phyloP scores from a whole-genome alignment of 2,888 invertebrate genomes.

The Sphinx pinastri region DNA sequence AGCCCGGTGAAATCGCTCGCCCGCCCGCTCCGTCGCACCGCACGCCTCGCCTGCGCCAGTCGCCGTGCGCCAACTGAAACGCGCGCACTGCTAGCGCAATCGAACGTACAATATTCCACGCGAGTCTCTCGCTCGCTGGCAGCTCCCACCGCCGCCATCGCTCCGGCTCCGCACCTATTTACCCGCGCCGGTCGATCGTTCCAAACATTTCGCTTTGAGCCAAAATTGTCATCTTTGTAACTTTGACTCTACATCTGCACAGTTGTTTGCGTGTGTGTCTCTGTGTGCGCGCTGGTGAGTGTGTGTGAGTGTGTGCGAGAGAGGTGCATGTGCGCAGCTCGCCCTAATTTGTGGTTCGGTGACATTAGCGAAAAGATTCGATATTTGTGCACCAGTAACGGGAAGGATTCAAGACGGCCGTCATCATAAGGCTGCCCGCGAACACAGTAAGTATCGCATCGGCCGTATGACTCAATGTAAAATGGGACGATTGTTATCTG shows the following conservation, averaged over 20 bases:
- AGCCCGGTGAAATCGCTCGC: constrained; percentile 83
- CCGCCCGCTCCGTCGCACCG: constrained; percentile 80
- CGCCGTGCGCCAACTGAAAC: constrained; percentile 83
- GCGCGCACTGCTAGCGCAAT: constrained; percentile 82
- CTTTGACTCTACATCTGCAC: constrained; percentile 44
- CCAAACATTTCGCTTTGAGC: constrained; percentile 49
- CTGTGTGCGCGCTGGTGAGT: constrained; percentile 41
- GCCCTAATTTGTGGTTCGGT: constrained; percentile 67
- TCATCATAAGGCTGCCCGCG: constrained; percentile 83
- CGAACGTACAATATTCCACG: constrained; percentile 73
- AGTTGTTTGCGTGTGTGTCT: constrained; percentile 38
- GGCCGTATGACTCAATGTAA: constrained; percentile 80
- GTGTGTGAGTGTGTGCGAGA: constrained; percentile 55
- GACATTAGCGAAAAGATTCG: constrained; percentile 70
- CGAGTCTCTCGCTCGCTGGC: constrained; percentile 64
- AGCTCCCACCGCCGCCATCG: constrained; percentile 56
- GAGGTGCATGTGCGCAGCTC: constrained; percentile 70
- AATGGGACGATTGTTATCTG: constrained; percentile 83
- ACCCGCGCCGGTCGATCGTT: constrained; percentile 58
- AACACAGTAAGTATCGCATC: constrained; percentile 79
- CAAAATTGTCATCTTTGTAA: constrained; percentile 49
- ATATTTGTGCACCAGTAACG: constrained; percentile 74
- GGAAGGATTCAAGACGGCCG: constrained; percentile 80
- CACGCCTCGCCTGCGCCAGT: constrained; percentile 82
- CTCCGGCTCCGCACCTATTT: constrained; percentile 53